Percentiles rank a stretch among this genome's conserved stretches.
phyloP scores from a whole-genome alignment of 2,797 vertebrate genomes.

The Lagorchestes hirsutus region DNA sequence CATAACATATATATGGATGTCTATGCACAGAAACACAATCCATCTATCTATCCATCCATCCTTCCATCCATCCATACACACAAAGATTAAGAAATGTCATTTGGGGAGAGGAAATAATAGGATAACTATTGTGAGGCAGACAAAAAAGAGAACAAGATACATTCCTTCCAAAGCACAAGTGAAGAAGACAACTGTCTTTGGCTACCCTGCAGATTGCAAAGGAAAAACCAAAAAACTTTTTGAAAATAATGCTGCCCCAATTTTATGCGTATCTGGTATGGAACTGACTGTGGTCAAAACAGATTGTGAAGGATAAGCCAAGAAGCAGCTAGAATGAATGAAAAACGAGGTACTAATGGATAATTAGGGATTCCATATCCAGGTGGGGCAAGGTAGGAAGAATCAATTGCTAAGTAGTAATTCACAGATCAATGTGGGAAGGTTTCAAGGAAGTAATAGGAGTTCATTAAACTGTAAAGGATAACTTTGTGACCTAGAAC shows the following conservation, averaged over 20 bases:
- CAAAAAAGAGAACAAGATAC: background rate
- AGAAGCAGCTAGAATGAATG: background rate
- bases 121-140: background rate
- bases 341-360: background rate
- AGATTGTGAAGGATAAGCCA: background rate
- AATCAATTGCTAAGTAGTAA: background rate
- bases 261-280: background rate
- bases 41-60: too few species aligned
- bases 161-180: background rate
- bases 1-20: too few species aligned
- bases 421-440: background rate
- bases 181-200: background rate
- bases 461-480: background rate
- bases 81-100: background rate
- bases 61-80: background rate
- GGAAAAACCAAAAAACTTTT: background rate
- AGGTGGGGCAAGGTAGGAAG: background rate
- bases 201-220: background rate
- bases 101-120: background rate
- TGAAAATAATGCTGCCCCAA: background rate
- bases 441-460: background rate
- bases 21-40: too few species aligned
- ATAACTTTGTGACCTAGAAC: background rate
- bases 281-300: background rate
- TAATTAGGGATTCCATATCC: background rate